Conservation (phyloP, 23 tunicate genomes). For the Clavelina lepadiformis region DNA sequence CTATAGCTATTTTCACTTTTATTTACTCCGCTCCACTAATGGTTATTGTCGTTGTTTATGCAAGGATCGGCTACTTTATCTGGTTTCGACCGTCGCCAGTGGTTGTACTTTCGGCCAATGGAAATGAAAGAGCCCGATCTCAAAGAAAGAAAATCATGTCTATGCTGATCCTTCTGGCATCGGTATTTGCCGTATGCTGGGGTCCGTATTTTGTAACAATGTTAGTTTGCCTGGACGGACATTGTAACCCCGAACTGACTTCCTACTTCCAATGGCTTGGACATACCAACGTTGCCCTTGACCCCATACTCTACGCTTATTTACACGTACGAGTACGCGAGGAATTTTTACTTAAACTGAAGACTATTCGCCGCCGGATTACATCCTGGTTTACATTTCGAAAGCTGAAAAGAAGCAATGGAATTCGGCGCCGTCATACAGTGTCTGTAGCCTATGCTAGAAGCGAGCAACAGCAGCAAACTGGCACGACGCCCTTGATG, state of each 20-base stretch:
- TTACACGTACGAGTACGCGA: constrained; percentile 52
- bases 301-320: constrained; percentile 52
- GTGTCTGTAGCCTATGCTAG: too few relatives aligned
- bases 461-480: too few relatives aligned
- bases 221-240: not conserved
- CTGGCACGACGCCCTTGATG: too few relatives aligned
- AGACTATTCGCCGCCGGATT: too few relatives aligned
- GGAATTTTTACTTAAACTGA: constrained; percentile 8
- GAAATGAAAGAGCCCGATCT: constrained; percentile 4
- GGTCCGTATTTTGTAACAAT: constrained; percentile 59
- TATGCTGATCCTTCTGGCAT: constrained; percentile 33
- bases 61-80: constrained; percentile 35
- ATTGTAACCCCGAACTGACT: constrained; percentile 11
- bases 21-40: constrained; percentile 31
- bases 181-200: constrained; percentile 47
- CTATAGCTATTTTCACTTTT: constrained; percentile 26
- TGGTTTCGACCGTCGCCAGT: constrained; percentile 15
- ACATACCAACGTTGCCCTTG: constrained; percentile 44
- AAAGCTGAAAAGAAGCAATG: too few relatives aligned
- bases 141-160: constrained; percentile 16
- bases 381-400: too few relatives aligned
- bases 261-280: constrained; percentile 50
- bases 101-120: constrained; percentile 15
- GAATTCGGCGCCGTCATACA: too few relatives aligned
- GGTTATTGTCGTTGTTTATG: constrained; percentile 21